A percentile compares a stretch with the other conserved stretches of the same genome.
These are phyloP conservation scores for Apotomis turbidana DNA, from an alignment of 2,888 invertebrate genomes.

Conservation along the genomic window DNA sequence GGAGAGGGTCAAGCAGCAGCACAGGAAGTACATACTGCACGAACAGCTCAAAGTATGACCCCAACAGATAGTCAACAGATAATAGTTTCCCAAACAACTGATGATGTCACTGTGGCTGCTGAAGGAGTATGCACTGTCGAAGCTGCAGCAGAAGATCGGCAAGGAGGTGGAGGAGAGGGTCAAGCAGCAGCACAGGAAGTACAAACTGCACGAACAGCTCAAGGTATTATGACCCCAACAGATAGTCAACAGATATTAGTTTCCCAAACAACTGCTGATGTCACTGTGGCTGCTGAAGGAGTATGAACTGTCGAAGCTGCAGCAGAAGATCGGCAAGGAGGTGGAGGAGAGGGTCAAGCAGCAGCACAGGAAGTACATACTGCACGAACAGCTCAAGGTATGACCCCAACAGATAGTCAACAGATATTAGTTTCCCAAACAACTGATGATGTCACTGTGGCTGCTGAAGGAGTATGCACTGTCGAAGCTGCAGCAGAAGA, in stretches of 20 bases:
- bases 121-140: constrained; percentile 97
- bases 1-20: constrained; percentile 99
- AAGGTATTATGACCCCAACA: constrained; percentile 84
- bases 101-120: constrained; percentile 94
- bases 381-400: constrained; percentile 98
- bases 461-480: constrained; percentile 97
- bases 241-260: constrained; percentile 80
- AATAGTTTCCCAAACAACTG: constrained; percentile 95
- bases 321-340: constrained; percentile 98
- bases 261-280: constrained; percentile 94
- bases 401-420: constrained; percentile 48
- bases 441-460: constrained; percentile 93
- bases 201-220: constrained; percentile 98
- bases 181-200: constrained; percentile 98
- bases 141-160: constrained; percentile 98
- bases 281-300: constrained; percentile 97
- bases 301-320: constrained; percentile 96
- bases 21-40: constrained; percentile 98
- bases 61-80: too few relatives aligned
- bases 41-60: constrained; percentile 94
- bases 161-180: constrained; percentile 99
- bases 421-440: too few relatives aligned
- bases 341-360: constrained; percentile 99
- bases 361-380: constrained; percentile 98
- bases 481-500: constrained; percentile 98